Percentiles rank a stretch among this genome's conserved stretches.
These are phyloP conservation scores for Euthynnus affinis DNA, from an alignment of 2,797 vertebrate genomes.

Conservation along the genomic window DNA sequence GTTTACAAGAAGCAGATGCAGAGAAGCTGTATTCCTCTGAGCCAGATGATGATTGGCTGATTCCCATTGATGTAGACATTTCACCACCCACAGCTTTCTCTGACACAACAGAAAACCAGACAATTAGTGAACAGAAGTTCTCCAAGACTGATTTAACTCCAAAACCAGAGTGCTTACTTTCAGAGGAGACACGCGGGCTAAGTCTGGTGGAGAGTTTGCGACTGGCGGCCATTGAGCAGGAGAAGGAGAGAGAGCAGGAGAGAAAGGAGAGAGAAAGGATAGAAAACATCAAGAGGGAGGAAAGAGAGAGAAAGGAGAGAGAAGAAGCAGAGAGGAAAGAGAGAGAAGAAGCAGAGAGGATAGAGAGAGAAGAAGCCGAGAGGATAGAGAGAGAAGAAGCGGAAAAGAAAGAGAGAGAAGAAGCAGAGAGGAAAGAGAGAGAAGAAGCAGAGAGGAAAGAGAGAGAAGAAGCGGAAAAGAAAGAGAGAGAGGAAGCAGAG, in stretches of 20 bases:
- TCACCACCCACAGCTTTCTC: constrained; percentile 58
- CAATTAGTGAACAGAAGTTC: constrained; percentile 15
- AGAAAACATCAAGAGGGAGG: constrained; percentile 8
- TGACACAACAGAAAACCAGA: constrained; percentile 33
- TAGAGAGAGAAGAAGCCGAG: not conserved
- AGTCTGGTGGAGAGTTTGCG: constrained; percentile 76
- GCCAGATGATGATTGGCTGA: constrained; percentile 28
- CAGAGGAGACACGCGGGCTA: constrained; percentile 4
- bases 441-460: not conserved
- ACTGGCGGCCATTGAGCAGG: constrained; percentile 74
- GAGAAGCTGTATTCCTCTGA: constrained; percentile 25
- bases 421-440: not conserved
- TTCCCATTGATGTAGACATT: constrained; percentile 37
- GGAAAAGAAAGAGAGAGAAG: not conserved
- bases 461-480: not conserved
- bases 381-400: not conserved
- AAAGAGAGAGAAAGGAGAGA: not conserved
- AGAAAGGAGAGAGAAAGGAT: constrained; percentile 31
- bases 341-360: not conserved
- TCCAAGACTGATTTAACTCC: not conserved
- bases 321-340: not conserved
- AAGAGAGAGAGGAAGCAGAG: not conserved
- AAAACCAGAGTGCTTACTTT: constrained; percentile 1
- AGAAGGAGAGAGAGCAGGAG: constrained; percentile 55
- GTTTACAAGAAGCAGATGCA: constrained; percentile 25